Conservation (phyloP, 2,888 invertebrate species). For the Catocala fraxini region DNA sequence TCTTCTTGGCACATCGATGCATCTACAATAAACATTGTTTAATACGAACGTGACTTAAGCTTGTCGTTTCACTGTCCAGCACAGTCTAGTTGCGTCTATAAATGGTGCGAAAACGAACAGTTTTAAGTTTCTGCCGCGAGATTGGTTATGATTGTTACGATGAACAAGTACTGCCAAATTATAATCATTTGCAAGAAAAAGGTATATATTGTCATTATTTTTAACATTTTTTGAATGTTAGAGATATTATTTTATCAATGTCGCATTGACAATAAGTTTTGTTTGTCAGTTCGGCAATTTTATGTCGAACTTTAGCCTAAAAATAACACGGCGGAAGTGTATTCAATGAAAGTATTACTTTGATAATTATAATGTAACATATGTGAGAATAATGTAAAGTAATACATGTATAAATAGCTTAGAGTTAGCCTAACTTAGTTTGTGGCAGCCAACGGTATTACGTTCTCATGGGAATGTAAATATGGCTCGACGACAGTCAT, state of each 20-base stretch:
- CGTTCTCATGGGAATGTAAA: conserved; percentile 56
- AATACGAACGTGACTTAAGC: conserved; percentile 15
- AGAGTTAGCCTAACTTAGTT: conserved; percentile 48
- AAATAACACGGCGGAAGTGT: conserved; percentile 57
- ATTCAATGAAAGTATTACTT: conserved; percentile 82
- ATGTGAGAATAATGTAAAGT: conserved; percentile 60
- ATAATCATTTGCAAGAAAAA: conserved; percentile 25
- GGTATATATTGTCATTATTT: conserved; percentile 16
- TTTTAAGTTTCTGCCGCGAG: conserved; percentile 29
- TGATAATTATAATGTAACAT: conserved; percentile 59
- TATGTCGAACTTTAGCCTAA: conserved; percentile 32
- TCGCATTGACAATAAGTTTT: conserved; percentile 46
- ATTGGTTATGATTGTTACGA: conserved; percentile 27
- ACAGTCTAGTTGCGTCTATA: neutral
- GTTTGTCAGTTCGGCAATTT: conserved; percentile 31
- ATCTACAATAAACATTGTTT: conserved; percentile 26
- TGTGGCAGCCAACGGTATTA: conserved; percentile 50
- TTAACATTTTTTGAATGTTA: conserved; percentile 32
- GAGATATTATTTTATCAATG: conserved; percentile 33
- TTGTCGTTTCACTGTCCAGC: conserved; percentile 3
- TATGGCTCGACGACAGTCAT: conserved; percentile 48
- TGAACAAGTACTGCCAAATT: conserved; percentile 35
- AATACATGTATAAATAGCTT: conserved; percentile 62
- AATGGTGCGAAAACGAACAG: conserved; percentile 12
- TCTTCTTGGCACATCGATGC: conserved; percentile 22